phyloP scores from a whole-genome alignment of 2,113 vertebrate species.

The Morone chrysops region DNA sequence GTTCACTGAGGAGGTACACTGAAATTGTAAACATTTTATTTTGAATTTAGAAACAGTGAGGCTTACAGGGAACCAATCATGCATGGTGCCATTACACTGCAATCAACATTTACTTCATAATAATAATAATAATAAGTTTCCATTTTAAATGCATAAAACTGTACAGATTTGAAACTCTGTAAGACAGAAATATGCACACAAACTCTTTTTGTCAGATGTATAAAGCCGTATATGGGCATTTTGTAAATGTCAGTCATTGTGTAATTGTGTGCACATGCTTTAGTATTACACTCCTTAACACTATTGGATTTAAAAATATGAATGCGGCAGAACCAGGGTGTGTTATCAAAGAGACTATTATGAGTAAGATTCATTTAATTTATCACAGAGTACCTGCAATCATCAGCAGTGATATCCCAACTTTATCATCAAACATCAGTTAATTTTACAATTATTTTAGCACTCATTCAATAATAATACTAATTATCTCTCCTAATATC shows the following conservation, averaged over 20 bases:
- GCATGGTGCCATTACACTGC: no score
- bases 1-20: no score
- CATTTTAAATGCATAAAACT: neutral
- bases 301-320: neutral
- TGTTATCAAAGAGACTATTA: neutral
- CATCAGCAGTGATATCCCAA: neutral
- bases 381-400: neutral
- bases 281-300: neutral
- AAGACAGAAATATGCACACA: neutral
- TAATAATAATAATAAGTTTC: no score
- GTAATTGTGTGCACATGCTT: neutral
- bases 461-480: no score
- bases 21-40: no score
- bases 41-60: no score
- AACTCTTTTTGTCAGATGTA: neutral
- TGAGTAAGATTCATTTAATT: neutral
- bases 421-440: neutral
- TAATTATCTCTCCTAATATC: no score
- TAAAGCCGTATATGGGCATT: neutral
- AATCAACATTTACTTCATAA: no score
- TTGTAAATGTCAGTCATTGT: neutral
- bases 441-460: no score
- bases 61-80: no score
- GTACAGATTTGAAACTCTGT: no score
- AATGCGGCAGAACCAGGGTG: no score